Evolutionary conservation across 2,113 vertebrate genomes (phyloP).

Genomic region (Gambusia holbrooki): DNA sequence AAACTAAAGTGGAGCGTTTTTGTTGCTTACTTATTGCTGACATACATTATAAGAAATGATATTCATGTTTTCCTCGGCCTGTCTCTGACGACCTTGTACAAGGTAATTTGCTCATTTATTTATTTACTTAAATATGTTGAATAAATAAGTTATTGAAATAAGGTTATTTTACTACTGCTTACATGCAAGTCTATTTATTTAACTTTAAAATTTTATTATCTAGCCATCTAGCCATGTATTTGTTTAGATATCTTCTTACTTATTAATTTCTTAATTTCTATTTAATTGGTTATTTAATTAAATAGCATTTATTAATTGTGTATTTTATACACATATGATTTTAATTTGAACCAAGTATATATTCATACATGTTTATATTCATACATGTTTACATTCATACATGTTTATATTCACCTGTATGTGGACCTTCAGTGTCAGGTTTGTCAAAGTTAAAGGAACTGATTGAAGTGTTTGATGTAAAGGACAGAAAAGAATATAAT

Average conservation of each 20-base stretch:
- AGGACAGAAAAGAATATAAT: neutral
- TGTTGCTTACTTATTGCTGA: neutral
- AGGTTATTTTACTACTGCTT: neutral
- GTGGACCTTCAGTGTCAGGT: neutral
- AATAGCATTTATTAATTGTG: neutral
- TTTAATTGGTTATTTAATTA: neutral
- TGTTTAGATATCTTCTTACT: too few species aligned
- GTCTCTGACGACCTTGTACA: too few species aligned
- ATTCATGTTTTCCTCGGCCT: too few species aligned
- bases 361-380: too few species aligned
- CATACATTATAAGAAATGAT: neutral
- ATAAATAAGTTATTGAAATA: neutral
- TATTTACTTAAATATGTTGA: neutral
- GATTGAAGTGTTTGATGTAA: slow-evolving; percentile 7
- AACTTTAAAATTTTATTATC: too few species aligned
- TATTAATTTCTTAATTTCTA: too few species aligned
- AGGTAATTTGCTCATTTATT: neutral
- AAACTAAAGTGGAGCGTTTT: neutral
- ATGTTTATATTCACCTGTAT: neutral
- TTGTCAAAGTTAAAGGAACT: neutral
- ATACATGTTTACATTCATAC: neutral
- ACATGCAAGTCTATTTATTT: too few species aligned
- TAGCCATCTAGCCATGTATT: too few species aligned
- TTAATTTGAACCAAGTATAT: neutral
- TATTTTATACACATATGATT: neutral